These are phyloP conservation scores for Xiphophorus couchianus DNA, from an alignment of 2,113 vertebrate genomes.

Conservation along the genomic window DNA sequence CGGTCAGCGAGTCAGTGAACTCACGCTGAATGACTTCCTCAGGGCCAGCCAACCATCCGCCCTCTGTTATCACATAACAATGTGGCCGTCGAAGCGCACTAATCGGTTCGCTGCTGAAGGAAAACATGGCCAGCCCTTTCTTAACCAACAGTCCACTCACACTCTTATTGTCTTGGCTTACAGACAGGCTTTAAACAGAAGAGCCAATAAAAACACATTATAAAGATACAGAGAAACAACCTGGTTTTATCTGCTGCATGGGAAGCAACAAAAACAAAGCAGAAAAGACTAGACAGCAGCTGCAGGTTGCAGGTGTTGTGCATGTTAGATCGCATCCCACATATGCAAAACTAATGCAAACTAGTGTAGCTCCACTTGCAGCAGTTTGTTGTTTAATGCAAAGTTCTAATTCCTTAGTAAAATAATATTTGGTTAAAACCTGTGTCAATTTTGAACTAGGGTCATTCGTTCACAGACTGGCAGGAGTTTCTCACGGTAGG, in stretches of 20 bases:
- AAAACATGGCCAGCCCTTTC: slow-evolving; percentile 39
- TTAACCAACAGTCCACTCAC: slow-evolving; percentile 16
- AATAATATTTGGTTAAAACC: slow-evolving; percentile 10
- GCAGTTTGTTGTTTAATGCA: not conserved
- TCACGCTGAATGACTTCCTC: slow-evolving; percentile 59
- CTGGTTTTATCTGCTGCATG: not conserved
- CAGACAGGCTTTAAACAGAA: slow-evolving; percentile 14
- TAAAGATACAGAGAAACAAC: slow-evolving; percentile 3
- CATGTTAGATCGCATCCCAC: not conserved
- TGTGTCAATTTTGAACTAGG: not conserved
- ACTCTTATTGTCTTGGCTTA: slow-evolving; percentile 1
- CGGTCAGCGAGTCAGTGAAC: slow-evolving; percentile 55
- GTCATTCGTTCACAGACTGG: slow-evolving; percentile 23
- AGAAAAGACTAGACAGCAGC: not conserved
- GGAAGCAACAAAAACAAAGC: not conserved
- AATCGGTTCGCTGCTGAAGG: slow-evolving; percentile 51
- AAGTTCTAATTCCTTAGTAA: not conserved
- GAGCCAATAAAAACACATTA: slow-evolving; percentile 20
- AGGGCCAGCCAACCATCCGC: slow-evolving; percentile 38
- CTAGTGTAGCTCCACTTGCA: not conserved
- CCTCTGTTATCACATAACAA: slow-evolving; percentile 56
- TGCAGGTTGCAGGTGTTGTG: not conserved
- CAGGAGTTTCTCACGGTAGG: not conserved
- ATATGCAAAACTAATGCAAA: slow-evolving; percentile 3
- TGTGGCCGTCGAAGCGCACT: slow-evolving; percentile 54